phyloP scores from a whole-genome alignment of 2,113 vertebrate species.

The Mobula birostris region DNA sequence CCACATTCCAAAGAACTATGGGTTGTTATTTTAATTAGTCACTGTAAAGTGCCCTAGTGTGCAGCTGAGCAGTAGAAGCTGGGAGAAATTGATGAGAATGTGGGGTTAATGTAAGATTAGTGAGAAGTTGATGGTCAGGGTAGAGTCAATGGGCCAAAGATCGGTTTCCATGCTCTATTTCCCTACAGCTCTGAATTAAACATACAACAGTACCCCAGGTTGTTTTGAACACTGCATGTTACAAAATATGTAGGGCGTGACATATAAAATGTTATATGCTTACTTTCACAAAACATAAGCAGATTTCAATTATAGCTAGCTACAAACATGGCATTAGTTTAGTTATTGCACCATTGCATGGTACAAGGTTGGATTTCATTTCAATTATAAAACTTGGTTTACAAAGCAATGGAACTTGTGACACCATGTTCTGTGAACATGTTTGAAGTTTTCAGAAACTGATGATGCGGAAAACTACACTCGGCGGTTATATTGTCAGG shows the following conservation, averaged over 20 bases:
- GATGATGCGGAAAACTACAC: background rate
- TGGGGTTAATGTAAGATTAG: background rate
- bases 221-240: background rate
- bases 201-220: background rate
- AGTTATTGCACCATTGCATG: background rate
- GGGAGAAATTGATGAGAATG: too few relatives aligned
- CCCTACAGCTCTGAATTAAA: background rate
- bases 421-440: background rate
- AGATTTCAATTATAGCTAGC: background rate
- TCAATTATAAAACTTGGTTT: conserved; percentile 16
- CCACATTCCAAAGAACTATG: too few relatives aligned
- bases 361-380: background rate
- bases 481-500: background rate
- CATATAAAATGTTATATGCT: background rate
- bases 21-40: too few relatives aligned
- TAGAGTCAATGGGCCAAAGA: background rate
- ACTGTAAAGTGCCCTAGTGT: too few relatives aligned
- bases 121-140: background rate
- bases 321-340: background rate
- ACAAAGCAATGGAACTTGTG: background rate
- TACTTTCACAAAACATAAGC: background rate
- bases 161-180: too few relatives aligned
- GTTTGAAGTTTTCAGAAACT: background rate
- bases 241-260: background rate
- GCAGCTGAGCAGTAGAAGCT: too few relatives aligned